phyloP scores from a whole-genome alignment of 2,888 invertebrate species.

The Drosophila imparisetae region DNA sequence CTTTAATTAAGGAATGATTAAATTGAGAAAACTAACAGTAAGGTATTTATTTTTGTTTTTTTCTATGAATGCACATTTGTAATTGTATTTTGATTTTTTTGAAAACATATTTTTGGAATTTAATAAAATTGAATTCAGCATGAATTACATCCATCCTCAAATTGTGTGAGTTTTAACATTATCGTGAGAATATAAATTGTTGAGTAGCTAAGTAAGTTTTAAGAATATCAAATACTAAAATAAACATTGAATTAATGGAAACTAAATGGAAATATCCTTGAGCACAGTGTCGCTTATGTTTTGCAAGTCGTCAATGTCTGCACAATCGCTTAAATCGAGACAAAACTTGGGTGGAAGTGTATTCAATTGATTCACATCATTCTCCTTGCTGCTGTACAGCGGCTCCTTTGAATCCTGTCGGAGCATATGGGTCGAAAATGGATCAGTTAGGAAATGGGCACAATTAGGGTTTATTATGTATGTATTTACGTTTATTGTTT shows the following conservation, averaged over 20 bases:
- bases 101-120: constrained; percentile 44
- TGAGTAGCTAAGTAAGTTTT: constrained; percentile 21
- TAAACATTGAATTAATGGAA: constrained; percentile 1
- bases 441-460: neutral
- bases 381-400: constrained; percentile 19
- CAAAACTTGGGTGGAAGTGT: constrained; percentile 30
- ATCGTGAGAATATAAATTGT: neutral
- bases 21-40: constrained; percentile 15
- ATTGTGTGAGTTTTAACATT: constrained; percentile 3
- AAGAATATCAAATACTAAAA: constrained; percentile 20
- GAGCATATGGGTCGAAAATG: neutral
- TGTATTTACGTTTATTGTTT: constrained; percentile 42
- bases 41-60: constrained; percentile 30
- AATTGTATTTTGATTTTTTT: constrained; percentile 33
- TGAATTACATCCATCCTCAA: constrained; percentile 12
- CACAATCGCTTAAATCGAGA: constrained; percentile 32
- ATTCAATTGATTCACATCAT: constrained; percentile 29
- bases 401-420: constrained; percentile 37
- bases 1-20: constrained; percentile 22
- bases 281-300: constrained; percentile 78
- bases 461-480: neutral
- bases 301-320: constrained; percentile 57
- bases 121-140: constrained; percentile 56
- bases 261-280: constrained; percentile 65
- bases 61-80: constrained; percentile 36